phyloP scores from a whole-genome alignment of 92 coral and sea anemone genomes.

The Ricordea florida region DNA sequence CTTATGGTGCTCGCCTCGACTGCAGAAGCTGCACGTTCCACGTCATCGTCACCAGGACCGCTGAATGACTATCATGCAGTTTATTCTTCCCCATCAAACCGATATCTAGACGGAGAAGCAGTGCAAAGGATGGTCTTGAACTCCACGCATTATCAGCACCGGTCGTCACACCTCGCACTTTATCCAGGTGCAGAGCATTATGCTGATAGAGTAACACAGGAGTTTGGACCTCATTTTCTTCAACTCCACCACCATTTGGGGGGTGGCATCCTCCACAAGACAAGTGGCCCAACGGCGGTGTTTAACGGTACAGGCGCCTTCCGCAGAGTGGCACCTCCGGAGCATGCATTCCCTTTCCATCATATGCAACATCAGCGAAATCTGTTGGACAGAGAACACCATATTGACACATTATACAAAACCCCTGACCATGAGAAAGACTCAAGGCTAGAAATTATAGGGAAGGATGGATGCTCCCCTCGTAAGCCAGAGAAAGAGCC shows the following conservation, averaged over 20 bases:
- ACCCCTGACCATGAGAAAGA: conserved; percentile 58
- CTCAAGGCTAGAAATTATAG: conserved; percentile 45
- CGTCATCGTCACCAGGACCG: conserved; percentile 80
- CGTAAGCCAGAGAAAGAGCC: conserved; percentile 55
- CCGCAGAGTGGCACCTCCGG: conserved; percentile 77
- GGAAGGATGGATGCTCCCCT: conserved; percentile 70
- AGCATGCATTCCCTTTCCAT: conserved; percentile 82
- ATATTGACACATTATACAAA: conserved; percentile 71
- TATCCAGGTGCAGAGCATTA: conserved; percentile 78
- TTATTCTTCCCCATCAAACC: conserved; percentile 83
- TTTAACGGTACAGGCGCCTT: conserved; percentile 89
- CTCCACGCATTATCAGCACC: conserved; percentile 77
- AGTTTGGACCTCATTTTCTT: conserved; percentile 73
- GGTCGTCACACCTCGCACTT: conserved; percentile 79
- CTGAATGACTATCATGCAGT: conserved; percentile 80
- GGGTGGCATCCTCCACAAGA: conserved; percentile 75
- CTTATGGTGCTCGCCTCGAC: conserved; percentile 93
- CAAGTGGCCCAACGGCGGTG: conserved; percentile 73
- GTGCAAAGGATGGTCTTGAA: conserved; percentile 91
- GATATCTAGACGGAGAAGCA: conserved; percentile 78
- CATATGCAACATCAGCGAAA: conserved; percentile 82
- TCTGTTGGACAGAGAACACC: conserved; percentile 72
- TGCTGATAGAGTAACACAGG: conserved; percentile 82
- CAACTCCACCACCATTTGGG: conserved; percentile 84
- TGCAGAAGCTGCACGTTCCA: conserved; percentile 88